A percentile compares a stretch with the other conserved stretches of the same genome.
phyloP scores from a whole-genome alignment of 2,113 vertebrate genomes.

The Chauna torquata region DNA sequence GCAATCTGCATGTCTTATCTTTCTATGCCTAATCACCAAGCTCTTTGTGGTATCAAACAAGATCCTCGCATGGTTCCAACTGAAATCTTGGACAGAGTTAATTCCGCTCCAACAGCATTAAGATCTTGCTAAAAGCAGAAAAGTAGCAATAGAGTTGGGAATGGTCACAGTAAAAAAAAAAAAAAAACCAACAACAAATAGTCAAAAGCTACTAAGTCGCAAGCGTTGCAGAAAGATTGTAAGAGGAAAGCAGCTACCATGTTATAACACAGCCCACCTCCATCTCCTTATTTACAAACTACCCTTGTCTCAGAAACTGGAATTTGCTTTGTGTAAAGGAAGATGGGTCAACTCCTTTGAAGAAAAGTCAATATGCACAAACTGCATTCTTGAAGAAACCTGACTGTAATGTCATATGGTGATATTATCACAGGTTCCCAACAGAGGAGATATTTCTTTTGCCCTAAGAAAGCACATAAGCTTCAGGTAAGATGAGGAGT shows the following conservation, averaged over 20 bases:
- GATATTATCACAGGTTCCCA: background rate
- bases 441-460: background rate
- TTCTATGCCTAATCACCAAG: background rate
- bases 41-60: background rate
- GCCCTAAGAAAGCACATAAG: background rate
- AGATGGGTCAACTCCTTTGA: background rate
- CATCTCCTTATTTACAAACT: background rate
- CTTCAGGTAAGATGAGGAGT: background rate
- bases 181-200: background rate
- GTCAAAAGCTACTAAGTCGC: background rate
- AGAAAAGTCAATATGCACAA: background rate
- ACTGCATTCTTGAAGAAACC: background rate
- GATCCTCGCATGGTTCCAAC: background rate
- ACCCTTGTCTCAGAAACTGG: background rate
- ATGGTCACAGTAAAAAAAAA: background rate
- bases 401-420: background rate
- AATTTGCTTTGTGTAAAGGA: background rate
- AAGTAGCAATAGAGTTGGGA: background rate
- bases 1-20: background rate
- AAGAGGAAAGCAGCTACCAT: background rate
- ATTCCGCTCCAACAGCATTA: background rate
- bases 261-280: background rate
- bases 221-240: accelerated
- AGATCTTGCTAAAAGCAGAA: background rate
- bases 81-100: background rate